phyloP scores from a whole-genome alignment of 2,888 invertebrate species.

The Hypsopygia costalis region DNA sequence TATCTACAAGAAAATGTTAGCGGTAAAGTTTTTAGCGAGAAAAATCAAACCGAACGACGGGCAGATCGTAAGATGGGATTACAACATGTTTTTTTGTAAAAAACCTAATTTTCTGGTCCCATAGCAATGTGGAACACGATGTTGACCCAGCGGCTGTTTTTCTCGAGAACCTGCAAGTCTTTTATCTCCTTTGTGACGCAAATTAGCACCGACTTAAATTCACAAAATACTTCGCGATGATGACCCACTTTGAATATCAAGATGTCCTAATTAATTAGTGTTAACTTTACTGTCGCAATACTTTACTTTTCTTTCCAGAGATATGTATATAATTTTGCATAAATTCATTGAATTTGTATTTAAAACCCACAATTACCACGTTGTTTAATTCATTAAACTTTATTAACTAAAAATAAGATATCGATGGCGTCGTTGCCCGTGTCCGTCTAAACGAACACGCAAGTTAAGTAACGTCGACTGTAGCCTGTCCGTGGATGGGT shows the following conservation, averaged over 20 bases:
- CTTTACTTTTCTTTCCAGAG: too few species aligned
- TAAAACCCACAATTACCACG: too few species aligned
- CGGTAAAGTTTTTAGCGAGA: constrained; percentile 1
- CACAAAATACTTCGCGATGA: constrained; percentile 4
- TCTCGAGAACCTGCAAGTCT: constrained; percentile 11
- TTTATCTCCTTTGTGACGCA: constrained; percentile 10
- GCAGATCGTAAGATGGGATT: too few species aligned
- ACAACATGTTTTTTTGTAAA: constrained; percentile 1
- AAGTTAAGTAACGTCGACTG: too few species aligned
- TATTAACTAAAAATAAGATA: too few species aligned
- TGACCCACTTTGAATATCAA: constrained; percentile 4
- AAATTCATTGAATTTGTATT: too few species aligned
- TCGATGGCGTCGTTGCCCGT: too few species aligned
- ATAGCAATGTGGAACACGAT: constrained; percentile 16
- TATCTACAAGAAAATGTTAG: not conserved
- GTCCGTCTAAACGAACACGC: too few species aligned
- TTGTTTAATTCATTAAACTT: too few species aligned
- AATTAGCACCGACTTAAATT: constrained; percentile 11
- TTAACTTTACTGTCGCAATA: not conserved
- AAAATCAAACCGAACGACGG: not conserved
- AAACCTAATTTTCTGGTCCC: constrained; percentile 17
- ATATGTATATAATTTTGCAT: too few species aligned
- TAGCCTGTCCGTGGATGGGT: too few species aligned
- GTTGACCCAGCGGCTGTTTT: constrained; percentile 30
- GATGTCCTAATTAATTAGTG: constrained; percentile 5